Evolutionary conservation across 1,140 invertebrate species (phyloP).

Genomic region (Eriocheir sinensis): DNA sequence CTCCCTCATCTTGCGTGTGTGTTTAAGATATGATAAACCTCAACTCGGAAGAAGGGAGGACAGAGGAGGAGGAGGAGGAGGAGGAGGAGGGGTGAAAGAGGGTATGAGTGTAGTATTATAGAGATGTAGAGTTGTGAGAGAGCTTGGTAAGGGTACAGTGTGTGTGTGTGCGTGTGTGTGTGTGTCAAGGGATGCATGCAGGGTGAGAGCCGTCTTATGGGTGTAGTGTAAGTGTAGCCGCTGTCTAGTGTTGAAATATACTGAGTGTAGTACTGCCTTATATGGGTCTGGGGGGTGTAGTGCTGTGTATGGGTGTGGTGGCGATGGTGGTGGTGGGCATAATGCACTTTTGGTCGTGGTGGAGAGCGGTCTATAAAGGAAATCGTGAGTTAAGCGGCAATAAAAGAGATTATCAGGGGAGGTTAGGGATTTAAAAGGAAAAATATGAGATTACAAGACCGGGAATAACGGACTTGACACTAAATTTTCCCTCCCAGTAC

Average conservation of each 20-base stretch:
- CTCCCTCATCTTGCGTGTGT: constrained; percentile 20
- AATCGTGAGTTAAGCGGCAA: no score
- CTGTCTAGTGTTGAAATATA: not conserved
- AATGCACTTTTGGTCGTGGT: no score
- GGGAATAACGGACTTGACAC: no score
- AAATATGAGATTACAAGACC: no score
- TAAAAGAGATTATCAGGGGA: no score
- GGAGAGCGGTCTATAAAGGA: no score
- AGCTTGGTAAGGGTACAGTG: not conserved
- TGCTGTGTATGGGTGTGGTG: not conserved
- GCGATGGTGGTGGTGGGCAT: not conserved
- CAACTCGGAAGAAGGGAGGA: not conserved
- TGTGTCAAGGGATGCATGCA: not conserved
- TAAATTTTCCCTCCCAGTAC: no score
- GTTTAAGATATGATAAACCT: not conserved
- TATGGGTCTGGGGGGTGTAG: not conserved
- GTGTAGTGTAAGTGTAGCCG: not conserved
- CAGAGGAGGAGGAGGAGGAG: not conserved
- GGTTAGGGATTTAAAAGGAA: no score
- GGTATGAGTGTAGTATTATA: not conserved
- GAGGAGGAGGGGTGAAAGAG: not conserved
- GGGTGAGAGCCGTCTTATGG: no score
- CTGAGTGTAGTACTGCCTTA: not conserved
- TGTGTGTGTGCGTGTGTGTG: constrained; percentile 46
- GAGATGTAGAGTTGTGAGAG: not conserved